Percentiles rank a stretch among this genome's conserved stretches.
Conservation (phyloP, 1,140 invertebrate species). For the Stenopsyche tienmushanensis region DNA sequence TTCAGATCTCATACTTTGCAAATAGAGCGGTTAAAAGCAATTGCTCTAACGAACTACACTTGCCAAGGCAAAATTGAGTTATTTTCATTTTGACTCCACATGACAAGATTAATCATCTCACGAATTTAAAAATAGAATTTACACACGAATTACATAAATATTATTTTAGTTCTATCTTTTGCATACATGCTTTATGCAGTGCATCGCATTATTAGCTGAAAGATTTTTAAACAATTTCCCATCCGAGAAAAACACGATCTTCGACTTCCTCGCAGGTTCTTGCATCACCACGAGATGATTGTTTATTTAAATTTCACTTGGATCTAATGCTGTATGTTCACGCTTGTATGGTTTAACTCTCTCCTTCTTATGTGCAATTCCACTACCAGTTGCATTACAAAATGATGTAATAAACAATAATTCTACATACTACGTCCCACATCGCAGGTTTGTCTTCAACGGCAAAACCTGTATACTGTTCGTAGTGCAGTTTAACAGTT, state of each 20-base stretch:
- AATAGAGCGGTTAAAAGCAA: conserved; percentile 27
- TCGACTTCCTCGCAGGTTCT: too few relatives aligned
- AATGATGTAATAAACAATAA: conserved; percentile 38
- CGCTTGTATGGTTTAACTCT: conserved; percentile 6
- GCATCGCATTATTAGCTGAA: too few relatives aligned
- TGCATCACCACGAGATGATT: too few relatives aligned
- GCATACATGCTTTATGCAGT: too few relatives aligned
- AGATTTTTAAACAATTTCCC: too few relatives aligned
- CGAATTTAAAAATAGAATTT: not conserved
- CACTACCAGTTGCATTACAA: conserved; percentile 33
- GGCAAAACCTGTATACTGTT: conserved; percentile 14
- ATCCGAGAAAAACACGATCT: too few relatives aligned
- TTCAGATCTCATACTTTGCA: too few relatives aligned
- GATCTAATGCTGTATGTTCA: too few relatives aligned
- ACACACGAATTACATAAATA: not conserved
- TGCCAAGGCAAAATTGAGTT: conserved; percentile 13
- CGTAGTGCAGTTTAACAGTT: conserved; percentile 32
- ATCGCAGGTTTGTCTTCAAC: conserved; percentile 25
- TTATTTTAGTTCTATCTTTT: not conserved
- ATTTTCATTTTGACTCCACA: conserved; percentile 1
- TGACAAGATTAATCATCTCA: not conserved
- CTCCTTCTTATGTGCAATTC: conserved; percentile 33
- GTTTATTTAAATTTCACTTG: too few relatives aligned
- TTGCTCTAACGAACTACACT: conserved; percentile 10
- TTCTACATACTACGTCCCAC: conserved; percentile 27